Percentiles rank a stretch among this genome's conserved stretches.
phyloP scores from a whole-genome alignment of 2,888 invertebrate genomes.

The Cinara cedri region DNA sequence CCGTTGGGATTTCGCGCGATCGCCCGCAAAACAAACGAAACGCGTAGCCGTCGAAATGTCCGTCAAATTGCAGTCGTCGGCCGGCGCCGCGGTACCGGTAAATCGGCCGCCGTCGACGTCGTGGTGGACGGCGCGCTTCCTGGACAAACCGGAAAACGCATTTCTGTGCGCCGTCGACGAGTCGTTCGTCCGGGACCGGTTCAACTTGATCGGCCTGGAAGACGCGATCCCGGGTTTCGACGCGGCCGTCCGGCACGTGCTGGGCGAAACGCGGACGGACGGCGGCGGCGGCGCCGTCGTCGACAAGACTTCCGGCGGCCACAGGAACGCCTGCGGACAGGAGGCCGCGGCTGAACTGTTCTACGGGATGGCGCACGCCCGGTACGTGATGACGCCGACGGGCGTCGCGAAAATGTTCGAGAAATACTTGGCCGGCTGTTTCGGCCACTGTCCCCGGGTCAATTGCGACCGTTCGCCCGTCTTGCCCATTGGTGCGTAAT shows the following conservation, averaged over 20 bases:
- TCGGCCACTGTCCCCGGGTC: conserved; percentile 18
- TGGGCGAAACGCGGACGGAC: not conserved
- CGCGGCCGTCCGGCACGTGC: not conserved
- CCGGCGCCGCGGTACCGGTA: not conserved
- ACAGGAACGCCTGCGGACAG: no score
- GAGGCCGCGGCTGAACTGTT: not conserved
- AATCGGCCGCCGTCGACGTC: not conserved
- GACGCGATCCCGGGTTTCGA: not conserved
- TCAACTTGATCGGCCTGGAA: conserved; percentile 12
- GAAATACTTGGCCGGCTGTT: not conserved
- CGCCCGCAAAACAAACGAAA: no score
- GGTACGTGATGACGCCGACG: conserved; percentile 19
- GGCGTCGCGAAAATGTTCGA: conserved; percentile 17
- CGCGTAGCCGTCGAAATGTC: no score
- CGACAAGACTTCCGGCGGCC: no score
- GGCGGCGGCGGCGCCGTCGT: no score
- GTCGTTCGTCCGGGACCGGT: not conserved
- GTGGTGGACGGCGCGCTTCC: not conserved
- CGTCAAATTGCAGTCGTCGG: no score
- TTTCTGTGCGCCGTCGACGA: conserved; percentile 28
- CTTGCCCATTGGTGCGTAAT: conserved; percentile 39
- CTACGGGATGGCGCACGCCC: conserved; percentile 33
- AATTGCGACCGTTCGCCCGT: not conserved
- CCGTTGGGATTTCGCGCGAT: no score
- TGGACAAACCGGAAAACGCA: conserved; percentile 23